Conservation (phyloP, 2,113 vertebrate genomes). For the Hipposideros armiger region DNA sequence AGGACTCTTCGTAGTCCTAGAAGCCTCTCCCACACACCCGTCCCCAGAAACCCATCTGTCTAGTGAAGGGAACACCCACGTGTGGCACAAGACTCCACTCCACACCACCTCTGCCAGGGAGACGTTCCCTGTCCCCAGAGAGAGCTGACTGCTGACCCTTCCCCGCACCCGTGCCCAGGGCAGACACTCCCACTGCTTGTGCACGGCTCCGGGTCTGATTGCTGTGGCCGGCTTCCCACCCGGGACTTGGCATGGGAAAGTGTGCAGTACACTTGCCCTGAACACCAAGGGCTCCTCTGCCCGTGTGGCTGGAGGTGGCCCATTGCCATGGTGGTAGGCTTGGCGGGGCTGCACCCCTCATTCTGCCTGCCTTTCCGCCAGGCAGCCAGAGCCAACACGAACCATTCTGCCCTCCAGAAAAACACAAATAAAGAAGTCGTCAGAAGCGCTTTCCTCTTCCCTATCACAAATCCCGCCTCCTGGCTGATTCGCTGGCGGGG, state of each 20-base stretch:
- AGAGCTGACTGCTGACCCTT: accelerated
- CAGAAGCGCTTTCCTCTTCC: background rate
- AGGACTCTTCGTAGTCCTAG: background rate
- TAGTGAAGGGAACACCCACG: background rate
- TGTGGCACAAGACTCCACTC: accelerated
- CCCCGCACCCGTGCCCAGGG: accelerated
- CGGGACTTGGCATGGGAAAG: accelerated
- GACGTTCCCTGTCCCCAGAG: background rate
- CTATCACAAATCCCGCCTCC: background rate
- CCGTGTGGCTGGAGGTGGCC: background rate
- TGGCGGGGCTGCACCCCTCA: accelerated
- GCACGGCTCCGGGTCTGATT: background rate
- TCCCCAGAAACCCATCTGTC: background rate
- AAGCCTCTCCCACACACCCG: background rate
- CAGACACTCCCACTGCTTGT: accelerated
- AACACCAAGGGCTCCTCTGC: background rate
- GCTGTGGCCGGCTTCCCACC: accelerated
- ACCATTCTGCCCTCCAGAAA: constrained; percentile 30
- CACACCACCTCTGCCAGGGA: accelerated
- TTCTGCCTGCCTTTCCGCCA: background rate
- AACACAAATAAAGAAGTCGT: constrained; percentile 58
- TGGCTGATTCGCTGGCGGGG: background rate
- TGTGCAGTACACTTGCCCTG: accelerated
- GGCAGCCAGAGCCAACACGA: constrained; percentile 47
- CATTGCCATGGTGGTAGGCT: background rate